Percentiles rank a stretch among this genome's conserved stretches.
Evolutionary conservation across 2,113 vertebrate species (phyloP).

Genomic region (Pseudolaguvia tuberculata): DNA sequence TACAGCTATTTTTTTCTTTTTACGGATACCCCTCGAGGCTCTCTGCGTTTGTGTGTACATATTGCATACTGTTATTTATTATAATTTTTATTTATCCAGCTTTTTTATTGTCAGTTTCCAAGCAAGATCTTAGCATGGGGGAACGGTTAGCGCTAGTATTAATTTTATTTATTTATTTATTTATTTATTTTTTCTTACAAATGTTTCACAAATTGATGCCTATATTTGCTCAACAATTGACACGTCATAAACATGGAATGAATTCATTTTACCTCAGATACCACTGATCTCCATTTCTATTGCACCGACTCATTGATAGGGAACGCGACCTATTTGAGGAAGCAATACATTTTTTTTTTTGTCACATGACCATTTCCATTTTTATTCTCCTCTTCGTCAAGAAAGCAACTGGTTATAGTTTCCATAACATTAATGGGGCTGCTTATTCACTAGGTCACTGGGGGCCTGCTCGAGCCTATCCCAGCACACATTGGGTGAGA

Average conservation of each 20-base stretch:
- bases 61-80: background rate
- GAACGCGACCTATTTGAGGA: background rate
- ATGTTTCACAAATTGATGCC: constrained; percentile 32
- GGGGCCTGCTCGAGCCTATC: too few relatives aligned
- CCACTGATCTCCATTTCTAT: too few relatives aligned
- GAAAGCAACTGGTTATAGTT: too few relatives aligned
- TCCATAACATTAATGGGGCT: too few relatives aligned
- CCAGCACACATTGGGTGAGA: too few relatives aligned
- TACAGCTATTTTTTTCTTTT: constrained; percentile 22
- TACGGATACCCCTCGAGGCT: constrained; percentile 15
- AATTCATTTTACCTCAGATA: too few relatives aligned
- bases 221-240: constrained; percentile 52
- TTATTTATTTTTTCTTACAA: constrained; percentile 39
- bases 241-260: too few relatives aligned
- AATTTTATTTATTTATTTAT: background rate
- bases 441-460: too few relatives aligned
- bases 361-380: background rate
- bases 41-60: background rate
- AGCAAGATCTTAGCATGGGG: constrained; percentile 25
- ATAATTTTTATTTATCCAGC: constrained; percentile 15
- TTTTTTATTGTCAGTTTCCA: constrained; percentile 34
- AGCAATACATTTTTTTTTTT: background rate
- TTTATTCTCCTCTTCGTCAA: too few relatives aligned
- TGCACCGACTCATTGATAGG: background rate
- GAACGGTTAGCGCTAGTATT: constrained; percentile 19